A percentile compares a stretch with the other conserved stretches of the same genome.
These are phyloP conservation scores for Oryctes rhinoceros DNA, from an alignment of 1,140 invertebrate species.

Conservation along the genomic window DNA sequence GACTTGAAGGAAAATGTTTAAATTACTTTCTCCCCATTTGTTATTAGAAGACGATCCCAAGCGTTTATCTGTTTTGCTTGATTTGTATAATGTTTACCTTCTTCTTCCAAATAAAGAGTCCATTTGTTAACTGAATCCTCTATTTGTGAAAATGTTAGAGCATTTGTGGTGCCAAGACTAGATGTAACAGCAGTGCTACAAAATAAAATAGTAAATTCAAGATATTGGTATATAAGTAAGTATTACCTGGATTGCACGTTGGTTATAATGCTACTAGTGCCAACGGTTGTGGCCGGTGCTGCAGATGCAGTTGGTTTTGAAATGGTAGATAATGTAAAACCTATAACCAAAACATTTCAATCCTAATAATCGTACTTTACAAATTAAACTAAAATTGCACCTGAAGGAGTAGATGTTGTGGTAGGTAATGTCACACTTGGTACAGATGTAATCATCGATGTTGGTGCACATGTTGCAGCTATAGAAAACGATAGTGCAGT, in stretches of 20 bases:
- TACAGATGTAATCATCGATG: constrained; percentile 15
- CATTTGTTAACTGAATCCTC: constrained; percentile 97
- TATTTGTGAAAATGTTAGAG: constrained; percentile 86
- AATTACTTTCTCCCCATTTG: constrained; percentile 87
- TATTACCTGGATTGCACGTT: constrained; percentile 21
- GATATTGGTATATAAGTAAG: constrained; percentile 21
- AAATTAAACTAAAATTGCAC: constrained; percentile 26
- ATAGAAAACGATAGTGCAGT: constrained; percentile 42
- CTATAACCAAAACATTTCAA: constrained; percentile 41
- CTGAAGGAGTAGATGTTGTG: constrained; percentile 41
- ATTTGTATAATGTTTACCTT: constrained; percentile 92
- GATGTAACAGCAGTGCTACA: constrained; percentile 58
- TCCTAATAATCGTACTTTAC: constrained; percentile 45
- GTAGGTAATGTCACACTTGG: constrained; percentile 43
- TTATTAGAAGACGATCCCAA: constrained; percentile 90
- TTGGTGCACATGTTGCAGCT: constrained; percentile 44
- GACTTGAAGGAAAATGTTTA: constrained; percentile 2
- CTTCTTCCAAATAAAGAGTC: constrained; percentile 91
- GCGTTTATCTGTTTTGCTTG: constrained; percentile 94
- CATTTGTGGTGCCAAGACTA: constrained; percentile 59
- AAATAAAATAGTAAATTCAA: constrained; percentile 42
- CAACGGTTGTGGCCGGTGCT: constrained; percentile 45
- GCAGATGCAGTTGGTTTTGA: constrained; percentile 46
- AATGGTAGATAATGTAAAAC: constrained; percentile 18
- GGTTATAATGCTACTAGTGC: constrained; percentile 12